phyloP scores from a whole-genome alignment of 2,797 vertebrate species.

The Megaceryle alcyon region DNA sequence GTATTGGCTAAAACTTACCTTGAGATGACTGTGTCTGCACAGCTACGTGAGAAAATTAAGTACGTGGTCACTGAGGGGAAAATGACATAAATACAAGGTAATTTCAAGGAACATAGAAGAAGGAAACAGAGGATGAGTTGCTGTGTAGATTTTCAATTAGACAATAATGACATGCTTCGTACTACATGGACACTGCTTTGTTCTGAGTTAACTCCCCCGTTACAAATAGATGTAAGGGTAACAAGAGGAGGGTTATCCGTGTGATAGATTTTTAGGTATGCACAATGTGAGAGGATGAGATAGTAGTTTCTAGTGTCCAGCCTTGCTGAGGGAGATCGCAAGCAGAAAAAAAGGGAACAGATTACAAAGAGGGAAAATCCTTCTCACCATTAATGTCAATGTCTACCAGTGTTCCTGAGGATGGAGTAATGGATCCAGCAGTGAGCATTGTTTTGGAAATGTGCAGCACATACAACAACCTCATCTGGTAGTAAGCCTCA shows the following conservation, averaged over 20 bases:
- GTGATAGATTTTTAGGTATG: neutral
- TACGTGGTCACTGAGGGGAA: neutral
- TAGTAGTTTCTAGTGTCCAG: neutral
- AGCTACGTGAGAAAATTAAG: slow-evolving; percentile 35
- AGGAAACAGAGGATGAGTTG: neutral
- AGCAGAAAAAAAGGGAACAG: neutral
- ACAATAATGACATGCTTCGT: neutral
- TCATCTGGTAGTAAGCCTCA: neutral
- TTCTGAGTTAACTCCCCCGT: neutral
- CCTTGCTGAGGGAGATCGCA: neutral
- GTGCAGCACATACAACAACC: neutral
- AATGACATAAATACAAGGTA: neutral
- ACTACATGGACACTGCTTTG: neutral
- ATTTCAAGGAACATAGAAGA: neutral
- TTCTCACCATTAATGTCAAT: neutral
- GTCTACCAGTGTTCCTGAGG: neutral
- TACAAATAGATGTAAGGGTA: neutral
- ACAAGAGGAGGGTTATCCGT: neutral
- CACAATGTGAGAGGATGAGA: neutral
- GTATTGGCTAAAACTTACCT: slow-evolving; percentile 37
- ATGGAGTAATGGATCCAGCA: neutral
- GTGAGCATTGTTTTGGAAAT: neutral
- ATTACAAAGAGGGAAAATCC: neutral
- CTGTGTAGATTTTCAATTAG: neutral
- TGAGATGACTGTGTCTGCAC: slow-evolving; percentile 50